These are phyloP conservation scores for Diadromus collaris DNA, from an alignment of 2,888 invertebrate genomes.

Conservation along the genomic window DNA sequence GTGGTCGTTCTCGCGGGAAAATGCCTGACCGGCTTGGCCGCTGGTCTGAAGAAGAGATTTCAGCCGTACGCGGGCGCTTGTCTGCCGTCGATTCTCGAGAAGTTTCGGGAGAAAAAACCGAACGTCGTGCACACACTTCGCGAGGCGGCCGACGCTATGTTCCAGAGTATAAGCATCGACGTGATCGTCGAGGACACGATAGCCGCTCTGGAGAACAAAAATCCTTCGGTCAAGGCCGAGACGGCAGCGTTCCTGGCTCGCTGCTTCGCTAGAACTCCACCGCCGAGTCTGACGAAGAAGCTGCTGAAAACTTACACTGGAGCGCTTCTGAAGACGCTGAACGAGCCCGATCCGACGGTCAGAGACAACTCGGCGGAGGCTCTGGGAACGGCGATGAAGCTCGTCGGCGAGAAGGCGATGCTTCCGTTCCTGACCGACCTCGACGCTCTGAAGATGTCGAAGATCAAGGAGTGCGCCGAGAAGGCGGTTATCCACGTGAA, in stretches of 20 bases:
- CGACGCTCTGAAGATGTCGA: constrained; percentile 94
- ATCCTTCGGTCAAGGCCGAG: constrained; percentile 94
- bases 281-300: constrained; percentile 93
- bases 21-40: constrained; percentile 90
- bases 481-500: constrained; percentile 94
- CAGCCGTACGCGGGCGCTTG: constrained; percentile 90
- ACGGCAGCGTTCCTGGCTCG: constrained; percentile 92
- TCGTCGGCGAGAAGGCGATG: constrained; percentile 95
- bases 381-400: constrained; percentile 95
- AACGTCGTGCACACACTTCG: constrained; percentile 93
- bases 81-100: constrained; percentile 91
- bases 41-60: constrained; percentile 93
- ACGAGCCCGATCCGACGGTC: constrained; percentile 93
- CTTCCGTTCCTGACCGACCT: constrained; percentile 93
- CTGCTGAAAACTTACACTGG: constrained; percentile 91
- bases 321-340: constrained; percentile 89
- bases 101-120: constrained; percentile 98
- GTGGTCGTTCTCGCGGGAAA: constrained; percentile 94
- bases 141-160: constrained; percentile 95
- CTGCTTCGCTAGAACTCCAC: constrained; percentile 90
- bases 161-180: constrained; percentile 89
- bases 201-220: constrained; percentile 94
- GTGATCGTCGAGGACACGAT: constrained; percentile 92
- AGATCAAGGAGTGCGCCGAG: constrained; percentile 96
- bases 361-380: constrained; percentile 97